phyloP scores from a whole-genome alignment of 2,888 invertebrate genomes.

The Loripinus fragilis region DNA sequence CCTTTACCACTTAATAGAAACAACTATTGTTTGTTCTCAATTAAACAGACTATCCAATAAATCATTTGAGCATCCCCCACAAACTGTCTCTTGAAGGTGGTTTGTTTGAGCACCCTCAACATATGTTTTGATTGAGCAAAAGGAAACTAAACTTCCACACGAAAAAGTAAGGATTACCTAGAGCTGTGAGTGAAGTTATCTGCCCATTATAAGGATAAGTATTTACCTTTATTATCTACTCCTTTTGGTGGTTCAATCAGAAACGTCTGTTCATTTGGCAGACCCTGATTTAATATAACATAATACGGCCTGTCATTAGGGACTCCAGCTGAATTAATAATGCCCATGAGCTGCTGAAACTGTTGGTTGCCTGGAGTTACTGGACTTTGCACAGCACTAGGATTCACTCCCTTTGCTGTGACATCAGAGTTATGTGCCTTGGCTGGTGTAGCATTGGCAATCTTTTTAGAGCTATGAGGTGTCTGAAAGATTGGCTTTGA shows the following conservation, averaged over 20 bases:
- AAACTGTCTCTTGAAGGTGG: too few relatives aligned
- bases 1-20: too few relatives aligned
- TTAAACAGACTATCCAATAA: too few relatives aligned
- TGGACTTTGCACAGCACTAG: conserved; percentile 11
- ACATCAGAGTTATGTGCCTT: background rate
- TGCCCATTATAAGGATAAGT: too few relatives aligned
- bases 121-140: too few relatives aligned
- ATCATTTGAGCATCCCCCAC: too few relatives aligned
- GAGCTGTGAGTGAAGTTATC: too few relatives aligned
- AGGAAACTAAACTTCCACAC: background rate
- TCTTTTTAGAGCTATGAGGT: background rate
- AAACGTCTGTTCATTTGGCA: conserved; percentile 55
- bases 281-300: conserved; percentile 55
- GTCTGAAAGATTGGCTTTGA: background rate
- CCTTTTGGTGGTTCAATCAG: conserved; percentile 51
- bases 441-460: background rate
- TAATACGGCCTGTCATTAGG: conserved; percentile 63
- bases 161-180: too few relatives aligned
- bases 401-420: conserved; percentile 18
- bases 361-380: background rate
- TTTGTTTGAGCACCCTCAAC: too few relatives aligned
- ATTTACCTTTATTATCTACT: background rate
- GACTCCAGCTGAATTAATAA: conserved; percentile 42
- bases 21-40: too few relatives aligned
- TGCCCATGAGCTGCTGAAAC: conserved; percentile 34